phyloP scores from a whole-genome alignment of 2,113 vertebrate species.

The Neolamprologus toae region DNA sequence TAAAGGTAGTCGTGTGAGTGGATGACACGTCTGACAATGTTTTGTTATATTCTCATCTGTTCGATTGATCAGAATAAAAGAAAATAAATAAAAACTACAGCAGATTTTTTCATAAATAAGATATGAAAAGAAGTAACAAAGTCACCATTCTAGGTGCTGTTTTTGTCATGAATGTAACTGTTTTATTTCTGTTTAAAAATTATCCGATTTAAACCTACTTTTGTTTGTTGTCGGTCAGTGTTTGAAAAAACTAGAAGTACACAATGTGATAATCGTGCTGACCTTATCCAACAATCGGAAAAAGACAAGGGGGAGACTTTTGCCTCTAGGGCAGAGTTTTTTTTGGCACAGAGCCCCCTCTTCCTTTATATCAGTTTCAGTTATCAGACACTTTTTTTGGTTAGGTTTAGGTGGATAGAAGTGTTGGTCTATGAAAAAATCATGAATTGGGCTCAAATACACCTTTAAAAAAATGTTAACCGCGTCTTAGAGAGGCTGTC shows the following conservation, averaged over 20 bases:
- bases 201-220: fast-evolving
- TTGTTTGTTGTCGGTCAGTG: not conserved
- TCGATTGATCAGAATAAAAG: not conserved
- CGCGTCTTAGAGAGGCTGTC: fast-evolving
- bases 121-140: not conserved
- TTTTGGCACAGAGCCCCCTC: not conserved
- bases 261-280: not conserved
- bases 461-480: not conserved
- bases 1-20: fast-evolving
- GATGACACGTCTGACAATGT: not conserved
- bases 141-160: not conserved
- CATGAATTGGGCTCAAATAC: not conserved
- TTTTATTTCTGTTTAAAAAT: not conserved
- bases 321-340: not conserved
- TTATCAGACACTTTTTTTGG: not conserved
- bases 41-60: not conserved
- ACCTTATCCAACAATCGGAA: not conserved
- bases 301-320: not conserved
- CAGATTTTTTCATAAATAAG: not conserved
- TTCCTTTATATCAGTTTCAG: not conserved
- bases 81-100: not conserved
- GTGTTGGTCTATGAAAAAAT: not conserved
- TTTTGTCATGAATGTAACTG: not conserved
- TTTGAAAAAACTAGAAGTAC: not conserved
- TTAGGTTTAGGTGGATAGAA: not conserved